Evolutionary conservation across 2,113 vertebrate species (phyloP).

Genomic region (Zootoca vivipara): DNA sequence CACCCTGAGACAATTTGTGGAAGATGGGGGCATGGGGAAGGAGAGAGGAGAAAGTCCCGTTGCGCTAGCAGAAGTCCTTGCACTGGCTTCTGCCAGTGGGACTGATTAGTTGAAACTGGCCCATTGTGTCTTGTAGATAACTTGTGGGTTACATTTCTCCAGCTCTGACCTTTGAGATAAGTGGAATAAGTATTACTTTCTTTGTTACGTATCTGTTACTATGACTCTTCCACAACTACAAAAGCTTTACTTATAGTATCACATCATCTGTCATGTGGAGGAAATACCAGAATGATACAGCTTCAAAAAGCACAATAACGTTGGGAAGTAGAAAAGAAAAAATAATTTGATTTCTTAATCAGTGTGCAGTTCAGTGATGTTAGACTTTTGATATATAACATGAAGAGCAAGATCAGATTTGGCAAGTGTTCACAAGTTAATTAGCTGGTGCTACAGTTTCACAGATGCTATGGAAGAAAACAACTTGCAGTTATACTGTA

Average conservation of each 20-base stretch:
- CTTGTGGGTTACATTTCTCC: not conserved
- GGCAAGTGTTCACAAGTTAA: slow-evolving; percentile 33
- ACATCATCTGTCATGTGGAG: not conserved
- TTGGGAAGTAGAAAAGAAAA: not conserved
- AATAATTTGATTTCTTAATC: slow-evolving; percentile 24
- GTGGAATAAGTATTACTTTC: not conserved
- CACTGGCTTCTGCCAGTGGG: too few relatives aligned
- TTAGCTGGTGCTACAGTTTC: slow-evolving; percentile 17
- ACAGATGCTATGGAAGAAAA: not conserved
- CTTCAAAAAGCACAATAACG: not conserved
- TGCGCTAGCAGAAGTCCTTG: too few relatives aligned
- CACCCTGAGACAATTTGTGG: too few relatives aligned
- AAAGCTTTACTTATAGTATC: not conserved
- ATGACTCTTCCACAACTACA: not conserved
- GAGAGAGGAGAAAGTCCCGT: too few relatives aligned
- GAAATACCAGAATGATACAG: not conserved
- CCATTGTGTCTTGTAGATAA: not conserved
- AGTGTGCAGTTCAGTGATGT: not conserved
- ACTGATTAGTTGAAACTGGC: too few relatives aligned
- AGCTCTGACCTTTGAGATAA: slow-evolving; percentile 15
- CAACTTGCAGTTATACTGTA: slow-evolving; percentile 31
- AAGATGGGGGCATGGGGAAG: too few relatives aligned
- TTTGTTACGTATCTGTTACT: slow-evolving; percentile 11
- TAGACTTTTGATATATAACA: slow-evolving; percentile 36
- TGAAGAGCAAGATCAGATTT: slow-evolving; percentile 45